A percentile compares a stretch with the other conserved stretches of the same genome.
Evolutionary conservation across 2,797 vertebrate genomes (phyloP).

Genomic region (Parambassis ranga): DNA sequence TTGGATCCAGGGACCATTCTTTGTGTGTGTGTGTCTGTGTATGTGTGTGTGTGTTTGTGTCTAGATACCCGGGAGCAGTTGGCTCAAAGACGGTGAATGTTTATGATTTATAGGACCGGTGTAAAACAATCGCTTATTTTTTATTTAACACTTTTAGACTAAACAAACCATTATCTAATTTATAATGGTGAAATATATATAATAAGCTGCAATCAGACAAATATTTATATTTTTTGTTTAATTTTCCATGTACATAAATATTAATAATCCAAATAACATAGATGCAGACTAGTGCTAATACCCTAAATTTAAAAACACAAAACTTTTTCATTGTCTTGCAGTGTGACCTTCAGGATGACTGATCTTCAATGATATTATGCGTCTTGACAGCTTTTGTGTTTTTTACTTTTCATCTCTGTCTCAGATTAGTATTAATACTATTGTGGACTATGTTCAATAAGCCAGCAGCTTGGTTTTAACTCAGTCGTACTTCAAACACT

Average conservation of each 20-base stretch:
- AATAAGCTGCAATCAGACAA: neutral
- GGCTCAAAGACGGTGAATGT: conserved; percentile 29
- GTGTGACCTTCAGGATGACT: conserved; percentile 31
- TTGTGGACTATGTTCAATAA: conserved; percentile 48
- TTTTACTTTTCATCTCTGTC: conserved; percentile 42
- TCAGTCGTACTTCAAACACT: conserved; percentile 58
- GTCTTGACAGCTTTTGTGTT: conserved; percentile 54
- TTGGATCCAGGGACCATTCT: conserved; percentile 59
- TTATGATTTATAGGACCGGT: neutral
- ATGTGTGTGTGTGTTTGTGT: conserved; percentile 30
- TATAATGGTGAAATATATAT: too few relatives aligned
- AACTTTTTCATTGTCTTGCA: neutral
- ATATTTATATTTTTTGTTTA: neutral
- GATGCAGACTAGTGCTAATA: too few relatives aligned
- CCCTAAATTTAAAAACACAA: neutral
- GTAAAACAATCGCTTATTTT: too few relatives aligned
- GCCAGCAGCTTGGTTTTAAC: conserved; percentile 38
- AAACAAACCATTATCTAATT: too few relatives aligned
- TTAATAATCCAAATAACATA: too few relatives aligned
- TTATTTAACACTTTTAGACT: too few relatives aligned
- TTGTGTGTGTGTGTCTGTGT: neutral
- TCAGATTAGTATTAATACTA: conserved; percentile 52
- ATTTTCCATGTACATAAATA: too few relatives aligned
- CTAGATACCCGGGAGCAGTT: conserved; percentile 40
- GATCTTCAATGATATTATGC: conserved; percentile 27